Base-by-base conservation (phyloP, 2,797 vertebrate species). In the Coregonus ussuriensis region DNA sequence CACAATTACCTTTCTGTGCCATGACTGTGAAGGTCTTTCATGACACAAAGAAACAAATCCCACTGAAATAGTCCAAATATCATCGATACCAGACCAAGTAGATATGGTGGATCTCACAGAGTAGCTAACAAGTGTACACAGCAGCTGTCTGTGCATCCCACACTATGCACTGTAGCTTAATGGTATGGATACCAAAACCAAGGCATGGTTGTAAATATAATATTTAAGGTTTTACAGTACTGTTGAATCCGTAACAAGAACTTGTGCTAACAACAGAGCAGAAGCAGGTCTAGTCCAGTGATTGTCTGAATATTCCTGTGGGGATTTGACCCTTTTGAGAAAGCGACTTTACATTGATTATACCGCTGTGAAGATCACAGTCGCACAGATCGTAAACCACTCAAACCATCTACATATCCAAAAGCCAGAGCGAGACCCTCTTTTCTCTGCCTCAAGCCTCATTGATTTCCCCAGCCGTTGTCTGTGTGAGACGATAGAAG, bases 381-480 rank as follows among this genome's bases (percentile, higher is more conserved):
- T 56, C 71, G 79, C 37, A 54, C 69, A 77, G 69, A 76, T 71
- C 72, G 79, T 76, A 67, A 74, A 77, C 76, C 15, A 14, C 0
- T 59, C 52, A 77, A 80, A 76, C 77, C 71, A 25, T 69, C 35
- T 72, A 76, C 77, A 13, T 75, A 81, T 73, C 74, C 67, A 76
- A 69, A 74, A 74, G 62, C 74, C 69, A 72, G 29, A 75, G 56
- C 35, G 62, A 80, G 82, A 87, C 87, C 78, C n/a, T 89, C 81
- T 88, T 59, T 78, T 83, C 83, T 62, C 52, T 63, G 78, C 78
- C 68, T 77, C 16, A 15, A 76, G 79, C 70, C 81, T 84, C 75
- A 83, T 84, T 88, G 77, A 84, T 80, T 79, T 73, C 15, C 2
- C 51, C 37, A 52, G 75, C 73, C 78, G 77, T 81, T 84, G 78